Evolutionary conservation across 64 coral and sea anemone species (phyloP), one percentile per base, ranked within the genome.

Genomic region (Montipora capricornis): DNA sequence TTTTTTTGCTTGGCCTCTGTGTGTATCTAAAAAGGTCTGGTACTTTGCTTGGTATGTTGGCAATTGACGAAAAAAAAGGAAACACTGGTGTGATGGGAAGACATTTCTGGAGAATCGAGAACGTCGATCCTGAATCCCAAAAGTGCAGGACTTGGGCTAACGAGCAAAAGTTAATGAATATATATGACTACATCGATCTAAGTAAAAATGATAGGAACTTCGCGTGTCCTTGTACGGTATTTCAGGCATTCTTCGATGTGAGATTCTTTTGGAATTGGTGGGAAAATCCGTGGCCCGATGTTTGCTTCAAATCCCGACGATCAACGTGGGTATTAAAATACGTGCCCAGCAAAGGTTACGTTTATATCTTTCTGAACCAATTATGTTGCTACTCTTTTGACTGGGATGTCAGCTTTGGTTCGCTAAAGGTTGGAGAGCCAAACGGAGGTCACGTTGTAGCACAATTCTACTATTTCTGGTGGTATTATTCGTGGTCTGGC

Each of bases 51-150:
- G 67, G 37, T 46, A 52, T 83, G 79, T 50, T 44, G 12, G 3
- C 44, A 5, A 49, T 71, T 16, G 70, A 45, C 26, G 45, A 92
- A 17, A 53, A 45, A 44, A 2, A 15, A 8, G 48, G 67, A 92
- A 92, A 84, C 12, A 29, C 81, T 4, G 90, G 50, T 22, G 20
- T 47, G 49, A 24, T n/a, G 26, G 90, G 80, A 13, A 92, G 80
- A 47, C 44, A 83, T 48, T 92, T 92, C 26, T 83, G 80, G 78
- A 80, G 90, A 51, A 47, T 92, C 16, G 90, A 92, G 26, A 58
- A 92, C 52, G 75, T 66, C 11, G 48, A 82, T n/a, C 29, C 45
- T 10, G 2, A 17, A 76, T 55, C 71, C 26, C 20, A 60, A 4
- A 75, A 76, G 74, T 92, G 90, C 52, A 58, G 75, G 5, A 83